Conservation (phyloP, 2,888 invertebrate genomes). For the Coelinius sp. region DNA sequence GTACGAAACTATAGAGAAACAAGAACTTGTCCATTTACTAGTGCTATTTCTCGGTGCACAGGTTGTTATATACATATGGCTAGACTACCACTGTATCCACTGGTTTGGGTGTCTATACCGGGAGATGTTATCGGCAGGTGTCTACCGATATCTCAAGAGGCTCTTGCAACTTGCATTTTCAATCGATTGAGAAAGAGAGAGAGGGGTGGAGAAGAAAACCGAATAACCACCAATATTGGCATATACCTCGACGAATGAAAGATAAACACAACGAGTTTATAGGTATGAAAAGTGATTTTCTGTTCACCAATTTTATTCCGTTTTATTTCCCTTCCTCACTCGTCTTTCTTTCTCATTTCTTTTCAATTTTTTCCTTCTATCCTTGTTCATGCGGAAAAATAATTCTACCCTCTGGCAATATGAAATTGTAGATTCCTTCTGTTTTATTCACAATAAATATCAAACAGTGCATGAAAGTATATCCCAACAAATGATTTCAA, state of each 20-base stretch:
- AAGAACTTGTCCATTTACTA: conserved; percentile 15
- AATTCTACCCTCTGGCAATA: not conserved
- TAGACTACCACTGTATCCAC: not conserved
- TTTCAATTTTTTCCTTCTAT: not conserved
- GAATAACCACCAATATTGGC: conserved; percentile 28
- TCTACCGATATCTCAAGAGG: conserved; percentile 35
- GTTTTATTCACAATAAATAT: too few relatives aligned
- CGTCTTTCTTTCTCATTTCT: not conserved
- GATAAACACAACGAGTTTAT: conserved; percentile 37
- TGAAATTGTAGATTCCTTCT: too few relatives aligned
- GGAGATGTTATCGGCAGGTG: conserved; percentile 40
- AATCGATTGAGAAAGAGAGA: conserved; percentile 27
- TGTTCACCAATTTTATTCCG: not conserved
- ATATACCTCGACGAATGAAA: conserved; percentile 25
- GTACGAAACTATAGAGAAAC: not conserved
- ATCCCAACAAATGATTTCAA: too few relatives aligned
- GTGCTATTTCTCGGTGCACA: not conserved
- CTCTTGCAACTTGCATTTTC: conserved; percentile 21
- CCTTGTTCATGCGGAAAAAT: not conserved
- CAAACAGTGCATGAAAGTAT: too few relatives aligned
- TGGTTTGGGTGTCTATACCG: conserved; percentile 1
- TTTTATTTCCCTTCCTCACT: not conserved
- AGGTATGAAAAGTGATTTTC: conserved; percentile 32
- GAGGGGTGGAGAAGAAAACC: not conserved
- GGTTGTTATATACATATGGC: not conserved